Evolutionary conservation across 2,888 invertebrate species (phyloP), one percentile per base, ranked within the genome.

Genomic region (Bibio marci): DNA sequence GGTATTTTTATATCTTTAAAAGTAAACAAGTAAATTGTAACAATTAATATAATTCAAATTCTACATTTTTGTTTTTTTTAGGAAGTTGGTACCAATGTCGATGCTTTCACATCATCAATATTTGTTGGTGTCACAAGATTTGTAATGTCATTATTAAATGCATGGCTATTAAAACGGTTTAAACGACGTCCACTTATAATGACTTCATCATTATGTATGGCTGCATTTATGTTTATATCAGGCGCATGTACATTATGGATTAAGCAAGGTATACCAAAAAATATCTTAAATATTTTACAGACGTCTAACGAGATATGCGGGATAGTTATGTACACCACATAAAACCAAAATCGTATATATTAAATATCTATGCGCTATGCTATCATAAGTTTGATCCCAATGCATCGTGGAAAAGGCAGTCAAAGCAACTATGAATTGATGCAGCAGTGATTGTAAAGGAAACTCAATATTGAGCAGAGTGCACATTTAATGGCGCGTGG

Each of bases 131-230:
- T 65, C 1, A 67, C 70, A 1, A 57, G 73, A 15, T 66, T 71
- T 49, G 39, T 65, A 12, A 70, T 72, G 62, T 72, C 71, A 2
- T 60, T 70, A 48, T 57, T 68, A 4, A 71, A 71, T 47, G 70
- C 71, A 1, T 68, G 64, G 53, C 54, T 72, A 41, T 49, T 72
- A 31, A 61, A 65, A 42, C 56, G 65, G 13, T 71, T 64, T 52
- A 64, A 63, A 38, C 57, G 71, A 38, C 57, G 73, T 19, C 57
- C 65, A 1, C 52, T 72, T 12, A 63, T 69, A 39, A 66, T 70
- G 49, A 48, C 62, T 8, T 71, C 70, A 70, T 60, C 65, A 1
- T 44, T 66, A 2, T 68, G 69, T 4, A 72, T 72, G 71, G 62
- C 69, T 0, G 47, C 61, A 6, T 69, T 68, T 46, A 71, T 72